Conservation (phyloP, 2,888 invertebrate species). For the Drosophila nr. perissopoda region DNA sequence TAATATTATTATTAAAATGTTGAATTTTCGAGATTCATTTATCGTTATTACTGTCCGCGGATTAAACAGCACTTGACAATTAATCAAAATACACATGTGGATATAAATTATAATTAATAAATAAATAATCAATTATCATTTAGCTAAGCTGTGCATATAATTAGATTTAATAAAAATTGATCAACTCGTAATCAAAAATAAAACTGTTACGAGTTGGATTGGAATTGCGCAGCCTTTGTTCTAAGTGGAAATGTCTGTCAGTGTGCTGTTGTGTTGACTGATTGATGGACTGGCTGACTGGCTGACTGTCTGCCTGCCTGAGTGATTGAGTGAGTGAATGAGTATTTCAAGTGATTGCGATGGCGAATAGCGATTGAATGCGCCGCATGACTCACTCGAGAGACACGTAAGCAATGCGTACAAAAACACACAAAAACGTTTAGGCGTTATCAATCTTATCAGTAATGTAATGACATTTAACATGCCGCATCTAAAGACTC, state of each 20-base stretch:
- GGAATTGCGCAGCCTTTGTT: constrained; percentile 37
- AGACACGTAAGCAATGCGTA: constrained; percentile 30
- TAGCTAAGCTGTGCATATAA: too few species aligned
- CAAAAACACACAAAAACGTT: constrained; percentile 49
- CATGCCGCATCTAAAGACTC: constrained; percentile 68
- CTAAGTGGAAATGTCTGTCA: constrained; percentile 76
- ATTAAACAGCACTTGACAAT: background rate
- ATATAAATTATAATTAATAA: background rate
- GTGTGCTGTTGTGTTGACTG: constrained; percentile 56
- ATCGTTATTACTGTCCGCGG: background rate
- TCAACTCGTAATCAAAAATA: constrained; percentile 9
- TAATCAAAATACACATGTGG: background rate
- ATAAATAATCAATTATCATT: background rate
- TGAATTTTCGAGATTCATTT: rapidly evolving
- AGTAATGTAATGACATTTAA: constrained; percentile 76
- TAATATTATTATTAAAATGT: background rate
- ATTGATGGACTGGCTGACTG: constrained; percentile 25
- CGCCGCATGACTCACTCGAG: constrained; percentile 61
- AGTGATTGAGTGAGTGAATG: constrained; percentile 34
- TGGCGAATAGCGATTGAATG: constrained; percentile 17
- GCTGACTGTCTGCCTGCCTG: constrained; percentile 6
- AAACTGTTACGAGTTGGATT: background rate
- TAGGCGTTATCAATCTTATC: constrained; percentile 77
- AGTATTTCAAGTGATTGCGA: constrained; percentile 53
- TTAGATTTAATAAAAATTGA: background rate